phyloP scores from a whole-genome alignment of 37 sponge, comb jelly and placozoan species.

The Bolinopsis microptera region DNA sequence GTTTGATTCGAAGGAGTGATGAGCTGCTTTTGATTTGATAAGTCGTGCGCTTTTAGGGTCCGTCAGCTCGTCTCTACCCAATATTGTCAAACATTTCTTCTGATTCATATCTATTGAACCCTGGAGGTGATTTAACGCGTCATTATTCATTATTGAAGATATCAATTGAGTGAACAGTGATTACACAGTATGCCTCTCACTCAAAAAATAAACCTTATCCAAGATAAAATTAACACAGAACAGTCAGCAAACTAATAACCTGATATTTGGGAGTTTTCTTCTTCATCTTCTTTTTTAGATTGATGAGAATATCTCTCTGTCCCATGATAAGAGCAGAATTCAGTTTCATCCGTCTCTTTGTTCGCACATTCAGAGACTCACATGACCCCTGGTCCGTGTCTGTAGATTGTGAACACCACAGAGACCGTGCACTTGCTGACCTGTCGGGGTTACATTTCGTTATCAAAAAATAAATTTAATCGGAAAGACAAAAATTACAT shows the following conservation, averaged over 20 bases:
- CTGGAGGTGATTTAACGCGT: too few species aligned
- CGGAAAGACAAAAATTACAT: too few species aligned
- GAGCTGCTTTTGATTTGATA: slow-evolving; percentile 27
- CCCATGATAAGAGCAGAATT: slow-evolving; percentile 22
- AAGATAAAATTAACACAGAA: background rate
- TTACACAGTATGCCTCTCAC: too few species aligned
- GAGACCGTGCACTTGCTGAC: background rate
- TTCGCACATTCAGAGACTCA: slow-evolving; percentile 22
- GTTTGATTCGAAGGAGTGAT: slow-evolving; percentile 1
- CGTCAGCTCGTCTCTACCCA: background rate
- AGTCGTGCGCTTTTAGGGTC: background rate
- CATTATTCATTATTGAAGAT: too few species aligned
- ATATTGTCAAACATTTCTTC: background rate
- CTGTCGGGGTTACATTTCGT: too few species aligned
- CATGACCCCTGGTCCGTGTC: background rate
- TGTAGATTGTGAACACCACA: background rate
- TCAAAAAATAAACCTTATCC: too few species aligned
- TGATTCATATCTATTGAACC: slow-evolving; percentile 3
- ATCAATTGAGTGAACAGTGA: background rate
- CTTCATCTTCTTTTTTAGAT: slow-evolving; percentile 62
- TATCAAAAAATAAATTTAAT: too few species aligned
- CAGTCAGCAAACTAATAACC: background rate
- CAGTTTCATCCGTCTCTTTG: background rate
- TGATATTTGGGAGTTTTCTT: slow-evolving; percentile 54
- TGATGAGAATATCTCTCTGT: slow-evolving; percentile 38